Evolutionary conservation across 2,888 invertebrate species (phyloP), one percentile per base, ranked within the genome.

Genomic region (Stenoptilia bipunctidactyla): DNA sequence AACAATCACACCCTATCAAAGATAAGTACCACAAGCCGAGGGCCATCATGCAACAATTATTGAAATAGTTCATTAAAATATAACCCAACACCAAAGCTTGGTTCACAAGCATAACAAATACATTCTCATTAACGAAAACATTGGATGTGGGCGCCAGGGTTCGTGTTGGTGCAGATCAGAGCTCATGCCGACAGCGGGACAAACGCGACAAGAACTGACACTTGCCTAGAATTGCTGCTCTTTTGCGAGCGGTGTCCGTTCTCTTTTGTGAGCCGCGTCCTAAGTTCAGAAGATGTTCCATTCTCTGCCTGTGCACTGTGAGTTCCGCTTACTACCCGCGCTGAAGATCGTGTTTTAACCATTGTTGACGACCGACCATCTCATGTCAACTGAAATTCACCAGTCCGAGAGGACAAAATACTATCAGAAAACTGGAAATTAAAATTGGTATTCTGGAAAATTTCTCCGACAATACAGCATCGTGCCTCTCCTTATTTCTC

Each of bases 101-200:
- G 38, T 33, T 44, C 35, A 52, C 63, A 63, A 66, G 63, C 65
- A 56, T 50, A 33, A 15, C 53, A 44, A 45, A 46, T 30, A 36
- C 36, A 37, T 27, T 27, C 40, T 42, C 41, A 42, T 34, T 38
- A 39, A 41, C 47, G 43, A 42, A 44, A 47, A 43, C 47, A 46
- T 44, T 43, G 44, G 45, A 43, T 47, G 41, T 43, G 40, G 36
- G 42, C 41, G 46, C 40, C 45, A 45, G 48, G 46, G 42, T 45
- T 20, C 20, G 50, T 52, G 65, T 68, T 64, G 65, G 64, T 61
- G 52, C 46, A 40, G 9, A 6, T 12, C 35, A 6, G 13, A 15
- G 38, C 14, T 33, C 38, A 42, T 42, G 40, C 37, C 37, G 89
- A 75, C 93, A 39, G 94, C 68, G 91, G 90, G 55, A 93, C 93